A percentile compares a stretch with the other conserved stretches of the same genome.
Evolutionary conservation across 2,888 invertebrate species (phyloP).

Genomic region (Oligia latruncula): DNA sequence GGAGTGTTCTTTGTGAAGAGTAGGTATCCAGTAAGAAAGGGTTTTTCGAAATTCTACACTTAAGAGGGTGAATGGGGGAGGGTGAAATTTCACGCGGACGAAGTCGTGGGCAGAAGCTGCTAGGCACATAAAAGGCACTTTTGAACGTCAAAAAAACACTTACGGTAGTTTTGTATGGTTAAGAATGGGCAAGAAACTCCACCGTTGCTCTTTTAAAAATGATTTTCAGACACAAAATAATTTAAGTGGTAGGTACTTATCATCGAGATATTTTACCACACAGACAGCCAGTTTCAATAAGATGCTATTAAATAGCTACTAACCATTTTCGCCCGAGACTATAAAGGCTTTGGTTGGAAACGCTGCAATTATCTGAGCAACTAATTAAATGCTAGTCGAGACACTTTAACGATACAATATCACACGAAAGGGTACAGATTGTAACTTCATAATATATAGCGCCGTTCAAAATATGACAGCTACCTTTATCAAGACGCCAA

Average conservation of each 20-base stretch:
- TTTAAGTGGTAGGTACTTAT: not conserved
- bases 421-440: slow-evolving; percentile 23
- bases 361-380: slow-evolving; percentile 29
- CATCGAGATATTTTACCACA: not conserved
- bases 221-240: not conserved
- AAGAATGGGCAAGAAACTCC: not conserved
- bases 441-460: slow-evolving; percentile 27
- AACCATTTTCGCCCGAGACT: not conserved
- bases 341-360: slow-evolving; percentile 7
- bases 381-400: slow-evolving; percentile 34
- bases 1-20: too few species aligned
- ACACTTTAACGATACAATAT: slow-evolving; percentile 25
- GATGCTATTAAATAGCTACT: not conserved
- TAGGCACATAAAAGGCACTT: not conserved
- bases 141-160: not conserved
- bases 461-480: slow-evolving; percentile 31
- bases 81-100: too few species aligned
- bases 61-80: too few species aligned
- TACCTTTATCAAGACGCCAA: slow-evolving; percentile 39
- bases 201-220: not conserved
- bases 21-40: too few species aligned
- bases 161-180: too few species aligned
- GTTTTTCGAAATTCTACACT: too few species aligned
- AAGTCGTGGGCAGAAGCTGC: too few species aligned
- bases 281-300: not conserved